Evolutionary conservation across 2,888 invertebrate species (phyloP).

Genomic region (Drosophila nr. medialis): DNA sequence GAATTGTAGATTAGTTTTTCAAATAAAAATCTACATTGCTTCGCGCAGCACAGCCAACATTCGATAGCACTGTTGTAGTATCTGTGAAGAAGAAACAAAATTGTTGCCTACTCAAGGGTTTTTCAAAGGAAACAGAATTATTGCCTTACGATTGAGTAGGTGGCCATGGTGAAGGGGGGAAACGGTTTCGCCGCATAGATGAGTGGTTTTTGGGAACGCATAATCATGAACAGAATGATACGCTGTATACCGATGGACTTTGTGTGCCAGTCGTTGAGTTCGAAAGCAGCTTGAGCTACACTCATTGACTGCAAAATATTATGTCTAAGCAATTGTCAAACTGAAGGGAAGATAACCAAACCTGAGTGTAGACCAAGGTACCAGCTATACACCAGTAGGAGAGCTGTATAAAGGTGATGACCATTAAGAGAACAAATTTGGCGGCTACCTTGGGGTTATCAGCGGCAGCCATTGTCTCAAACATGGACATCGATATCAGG

Average conservation of each 20-base stretch:
- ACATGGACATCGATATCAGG: conserved; percentile 79
- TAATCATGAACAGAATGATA: conserved; percentile 75
- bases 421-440: conserved; percentile 75
- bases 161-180: conserved; percentile 70
- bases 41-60: conserved; percentile 69
- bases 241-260: conserved; percentile 61
- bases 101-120: background rate
- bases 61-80: conserved; percentile 68
- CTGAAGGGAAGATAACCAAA: conserved; percentile 32
- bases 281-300: conserved; percentile 77
- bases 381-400: conserved; percentile 80
- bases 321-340: background rate
- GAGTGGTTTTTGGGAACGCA: conserved; percentile 77
- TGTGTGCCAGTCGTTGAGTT: conserved; percentile 71
- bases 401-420: conserved; percentile 72
- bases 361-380: conserved; percentile 70
- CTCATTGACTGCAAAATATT: conserved; percentile 68
- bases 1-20: background rate
- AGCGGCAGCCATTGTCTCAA: conserved; percentile 71
- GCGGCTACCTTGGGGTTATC: conserved; percentile 69
- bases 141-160: conserved; percentile 76
- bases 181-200: conserved; percentile 74
- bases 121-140: background rate
- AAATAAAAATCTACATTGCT: conserved; percentile 47
- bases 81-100: conserved; percentile 58